Percentiles rank a stretch among this genome's conserved stretches.
Evolutionary conservation across 2,888 invertebrate genomes (phyloP).

Genomic region (Erebia ligea): DNA sequence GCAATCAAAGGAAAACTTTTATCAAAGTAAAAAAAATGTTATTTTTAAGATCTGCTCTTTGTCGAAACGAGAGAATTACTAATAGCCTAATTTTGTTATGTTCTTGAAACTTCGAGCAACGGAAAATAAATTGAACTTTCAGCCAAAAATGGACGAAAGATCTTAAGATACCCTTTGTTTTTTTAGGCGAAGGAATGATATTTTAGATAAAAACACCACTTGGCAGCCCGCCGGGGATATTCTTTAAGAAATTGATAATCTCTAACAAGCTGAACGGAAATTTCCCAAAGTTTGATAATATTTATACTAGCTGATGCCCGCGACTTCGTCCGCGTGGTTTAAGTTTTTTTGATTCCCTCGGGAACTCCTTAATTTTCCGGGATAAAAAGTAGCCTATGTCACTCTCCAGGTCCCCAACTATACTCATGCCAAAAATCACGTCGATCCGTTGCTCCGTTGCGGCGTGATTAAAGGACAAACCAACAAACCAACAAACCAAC

Average conservation of each 20-base stretch:
- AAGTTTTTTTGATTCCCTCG: no score
- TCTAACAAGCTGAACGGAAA: background rate
- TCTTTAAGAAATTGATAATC: background rate
- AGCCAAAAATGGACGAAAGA: background rate
- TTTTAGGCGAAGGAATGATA: background rate
- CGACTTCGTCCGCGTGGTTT: no score
- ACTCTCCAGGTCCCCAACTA: no score
- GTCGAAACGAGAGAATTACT: background rate
- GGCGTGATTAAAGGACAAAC: no score
- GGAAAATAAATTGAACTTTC: background rate
- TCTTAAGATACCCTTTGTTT: background rate
- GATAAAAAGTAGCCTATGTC: no score
- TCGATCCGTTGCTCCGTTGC: no score
- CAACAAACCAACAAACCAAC: no score
- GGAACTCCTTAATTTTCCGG: no score
- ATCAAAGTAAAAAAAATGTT: background rate
- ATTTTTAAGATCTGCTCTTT: background rate
- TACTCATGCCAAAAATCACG: no score
- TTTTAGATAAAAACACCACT: background rate
- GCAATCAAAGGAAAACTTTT: background rate
- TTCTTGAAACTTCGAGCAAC: background rate
- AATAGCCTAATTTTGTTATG: conserved; percentile 1
- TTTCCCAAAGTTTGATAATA: background rate
- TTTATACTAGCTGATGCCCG: no score
- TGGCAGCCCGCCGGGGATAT: background rate